Base-by-base conservation (phyloP, 2,113 vertebrate genomes). In the Oxygymnocypris stewartii region DNA sequence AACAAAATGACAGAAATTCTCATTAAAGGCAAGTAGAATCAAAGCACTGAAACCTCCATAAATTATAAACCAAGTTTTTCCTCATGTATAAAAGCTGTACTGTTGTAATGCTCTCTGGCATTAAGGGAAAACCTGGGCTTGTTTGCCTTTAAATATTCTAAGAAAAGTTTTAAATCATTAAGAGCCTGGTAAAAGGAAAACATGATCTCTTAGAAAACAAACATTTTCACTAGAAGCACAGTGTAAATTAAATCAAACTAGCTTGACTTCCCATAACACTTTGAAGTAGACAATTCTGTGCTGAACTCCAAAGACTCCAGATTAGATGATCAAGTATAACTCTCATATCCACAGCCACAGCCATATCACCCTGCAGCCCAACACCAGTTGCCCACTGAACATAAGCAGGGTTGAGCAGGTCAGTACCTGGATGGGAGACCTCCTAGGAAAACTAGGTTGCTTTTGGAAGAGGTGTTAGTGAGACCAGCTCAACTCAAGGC, bases 101-200 rank as follows among this genome's bases (percentile, higher is more conserved):
- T 40, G 1, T 44, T n/a, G 5, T n/a, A 42, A n/a, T n/a, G 40
- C 23, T 75, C 40, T 75, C 40, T 75, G 73, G 73, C 47, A 78
- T 51, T 78, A 51, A 47, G 14, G 75, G 10, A 31, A 51, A 77
- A 78, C 14, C 74, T 47, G 74, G n/a, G n/a, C 25, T 78, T 51
- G 47, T 51, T 78, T 78, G 28, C 47, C 11, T 74, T 44, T 8
- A 74, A 12, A n/a, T 23, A 75, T 75, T 44, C 23, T 11, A 35
- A 31, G 13, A 78, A 78, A 31, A 49, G 14, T 54, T 6, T 35
- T 35, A 35, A 54, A 35, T 54, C 25, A 78, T 78, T 78, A 78
- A 35, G 47, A 54, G 6, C 75, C 35, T 31, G n/a, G 31, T 78
- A 14, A 78, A 78, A 35, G 75, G 16, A 35, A 75, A 44, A 44